These are phyloP conservation scores for Caenorhabditis sp. DNA, from an alignment of 2,888 invertebrate species.

Conservation along the genomic window DNA sequence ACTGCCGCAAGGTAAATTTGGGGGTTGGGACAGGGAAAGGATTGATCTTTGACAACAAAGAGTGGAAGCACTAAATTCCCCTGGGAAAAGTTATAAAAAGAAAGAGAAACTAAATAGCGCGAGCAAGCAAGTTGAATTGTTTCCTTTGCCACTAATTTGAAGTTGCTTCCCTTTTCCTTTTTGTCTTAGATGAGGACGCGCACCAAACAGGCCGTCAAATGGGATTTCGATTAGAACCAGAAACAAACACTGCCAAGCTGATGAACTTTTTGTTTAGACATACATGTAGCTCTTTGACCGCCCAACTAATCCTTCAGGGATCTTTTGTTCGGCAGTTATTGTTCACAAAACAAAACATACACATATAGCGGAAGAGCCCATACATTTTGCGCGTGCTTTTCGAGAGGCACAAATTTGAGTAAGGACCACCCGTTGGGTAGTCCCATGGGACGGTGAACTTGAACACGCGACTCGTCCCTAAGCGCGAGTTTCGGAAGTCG, in stretches of 20 bases:
- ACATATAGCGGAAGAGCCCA: neutral
- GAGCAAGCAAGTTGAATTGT: neutral
- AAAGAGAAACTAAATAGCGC: slow-evolving; percentile 1
- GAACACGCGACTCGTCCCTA: slow-evolving; percentile 41
- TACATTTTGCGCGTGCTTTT: slow-evolving; percentile 32
- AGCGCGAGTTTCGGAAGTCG: slow-evolving; percentile 42
- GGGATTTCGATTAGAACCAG: slow-evolving; percentile 16
- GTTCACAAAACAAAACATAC: slow-evolving; percentile 42
- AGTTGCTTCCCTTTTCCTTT: slow-evolving; percentile 18
- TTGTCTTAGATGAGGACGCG: neutral
- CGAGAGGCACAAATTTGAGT: slow-evolving; percentile 50
- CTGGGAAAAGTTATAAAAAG: neutral
- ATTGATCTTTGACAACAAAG: slow-evolving; percentile 1
- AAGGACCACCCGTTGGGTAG: slow-evolving; percentile 43
- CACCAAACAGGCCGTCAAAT: neutral
- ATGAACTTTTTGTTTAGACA: slow-evolving; percentile 4
- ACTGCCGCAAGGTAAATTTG: slow-evolving; percentile 76
- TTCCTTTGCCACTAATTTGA: slow-evolving; percentile 13
- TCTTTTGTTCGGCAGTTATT: slow-evolving; percentile 18
- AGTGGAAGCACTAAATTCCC: neutral
- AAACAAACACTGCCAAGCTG: slow-evolving; percentile 12
- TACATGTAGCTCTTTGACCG: slow-evolving; percentile 32
- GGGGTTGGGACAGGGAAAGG: neutral
- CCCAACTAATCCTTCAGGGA: slow-evolving; percentile 35
- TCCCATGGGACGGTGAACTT: slow-evolving; percentile 40